Evolutionary conservation across 2,888 invertebrate species (phyloP).

Genomic region (Oasisia sp.): DNA sequence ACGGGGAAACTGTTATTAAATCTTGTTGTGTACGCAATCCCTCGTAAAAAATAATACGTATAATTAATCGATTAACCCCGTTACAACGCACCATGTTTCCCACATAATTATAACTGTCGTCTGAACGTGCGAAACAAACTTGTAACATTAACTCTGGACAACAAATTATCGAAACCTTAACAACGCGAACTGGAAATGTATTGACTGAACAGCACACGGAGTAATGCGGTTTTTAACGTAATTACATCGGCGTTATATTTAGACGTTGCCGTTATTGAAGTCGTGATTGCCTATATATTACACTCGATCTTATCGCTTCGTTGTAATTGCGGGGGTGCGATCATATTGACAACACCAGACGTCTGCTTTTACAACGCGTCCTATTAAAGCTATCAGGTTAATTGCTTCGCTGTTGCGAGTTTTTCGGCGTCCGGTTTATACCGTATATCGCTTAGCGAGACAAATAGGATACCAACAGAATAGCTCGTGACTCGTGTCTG

Average conservation of each 20-base stretch:
- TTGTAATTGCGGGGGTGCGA: not conserved
- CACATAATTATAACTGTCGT: not conserved
- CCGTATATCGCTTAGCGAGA: not conserved
- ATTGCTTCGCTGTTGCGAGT: not conserved
- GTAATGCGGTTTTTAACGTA: not conserved
- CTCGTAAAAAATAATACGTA: too few species aligned
- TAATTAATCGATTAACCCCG: not conserved
- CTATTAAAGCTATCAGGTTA: slow-evolving; percentile 3
- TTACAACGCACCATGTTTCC: not conserved
- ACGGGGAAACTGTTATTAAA: too few species aligned
- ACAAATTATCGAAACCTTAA: not conserved
- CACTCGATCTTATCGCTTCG: not conserved
- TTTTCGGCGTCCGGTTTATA: not conserved
- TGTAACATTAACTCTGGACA: not conserved
- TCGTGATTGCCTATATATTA: not conserved
- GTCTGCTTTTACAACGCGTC: not conserved
- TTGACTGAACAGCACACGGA: not conserved
- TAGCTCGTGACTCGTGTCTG: not conserved
- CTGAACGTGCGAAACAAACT: not conserved
- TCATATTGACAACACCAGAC: not conserved
- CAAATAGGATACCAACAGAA: not conserved
- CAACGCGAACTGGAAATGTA: not conserved
- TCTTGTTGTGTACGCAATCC: too few species aligned
- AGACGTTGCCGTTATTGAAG: not conserved
- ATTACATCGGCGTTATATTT: not conserved